A percentile compares a stretch with the other conserved stretches of the same genome.
phyloP scores from a whole-genome alignment of 2,888 invertebrate genomes.

The Subacronicta megacephala region DNA sequence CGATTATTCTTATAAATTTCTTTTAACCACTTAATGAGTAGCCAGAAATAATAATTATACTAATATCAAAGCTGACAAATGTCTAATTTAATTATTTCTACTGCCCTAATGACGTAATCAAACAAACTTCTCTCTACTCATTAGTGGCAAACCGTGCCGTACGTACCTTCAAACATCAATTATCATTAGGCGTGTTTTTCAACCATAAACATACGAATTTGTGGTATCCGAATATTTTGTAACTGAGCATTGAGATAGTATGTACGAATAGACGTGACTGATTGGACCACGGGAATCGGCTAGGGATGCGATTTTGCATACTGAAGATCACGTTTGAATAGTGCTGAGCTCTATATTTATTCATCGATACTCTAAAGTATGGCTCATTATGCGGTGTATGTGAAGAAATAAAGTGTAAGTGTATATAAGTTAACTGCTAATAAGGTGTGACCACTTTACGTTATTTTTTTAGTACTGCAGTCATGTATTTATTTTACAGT shows the following conservation, averaged over 20 bases:
- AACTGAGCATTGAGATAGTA: conserved; percentile 20
- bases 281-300: conserved; percentile 68
- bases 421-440: conserved; percentile 28
- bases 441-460: neutral
- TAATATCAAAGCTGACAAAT: neutral
- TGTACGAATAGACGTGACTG: conserved; percentile 66
- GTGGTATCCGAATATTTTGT: conserved; percentile 23
- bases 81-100: conserved; percentile 38
- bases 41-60: neutral
- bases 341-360: conserved; percentile 56
- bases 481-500: conserved; percentile 1
- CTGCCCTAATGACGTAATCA: conserved; percentile 37
- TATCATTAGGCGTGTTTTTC: conserved; percentile 41
- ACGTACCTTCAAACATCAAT: conserved; percentile 38
- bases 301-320: conserved; percentile 78
- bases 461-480: neutral
- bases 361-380: conserved; percentile 44
- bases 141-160: conserved; percentile 20
- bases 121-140: conserved; percentile 30
- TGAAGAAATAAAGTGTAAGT: too few species aligned
- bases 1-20: too few species aligned
- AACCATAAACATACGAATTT: conserved; percentile 24
- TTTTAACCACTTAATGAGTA: too few species aligned
- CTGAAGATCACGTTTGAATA: conserved; percentile 72
- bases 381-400: neutral